Conservation (phyloP, 23 tunicate species). For the Styela clava region DNA sequence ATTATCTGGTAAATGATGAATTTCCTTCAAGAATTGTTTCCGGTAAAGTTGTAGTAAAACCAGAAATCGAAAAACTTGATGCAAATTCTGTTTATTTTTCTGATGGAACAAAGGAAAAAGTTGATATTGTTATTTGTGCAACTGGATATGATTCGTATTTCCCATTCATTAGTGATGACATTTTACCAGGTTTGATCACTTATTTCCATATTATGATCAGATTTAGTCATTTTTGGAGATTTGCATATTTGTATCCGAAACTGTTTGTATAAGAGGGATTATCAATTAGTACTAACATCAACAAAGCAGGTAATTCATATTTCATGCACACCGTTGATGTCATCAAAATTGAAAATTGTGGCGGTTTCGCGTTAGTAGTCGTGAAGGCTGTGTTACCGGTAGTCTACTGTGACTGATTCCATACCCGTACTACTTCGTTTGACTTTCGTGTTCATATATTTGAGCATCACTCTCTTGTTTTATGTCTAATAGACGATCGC, state of each 20-base stretch:
- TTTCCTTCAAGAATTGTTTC: slow-evolving; percentile 39
- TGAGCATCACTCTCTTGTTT: too few species aligned
- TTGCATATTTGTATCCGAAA: too few species aligned
- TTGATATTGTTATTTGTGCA: slow-evolving; percentile 49
- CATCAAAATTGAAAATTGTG: too few species aligned
- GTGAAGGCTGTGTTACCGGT: too few species aligned
- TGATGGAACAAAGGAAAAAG: slow-evolving; percentile 39
- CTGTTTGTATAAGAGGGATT: too few species aligned
- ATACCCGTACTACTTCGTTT: too few species aligned
- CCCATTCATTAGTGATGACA: slow-evolving; percentile 41
- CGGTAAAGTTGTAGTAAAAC: slow-evolving; percentile 37
- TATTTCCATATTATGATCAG: neutral
- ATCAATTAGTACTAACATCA: too few species aligned
- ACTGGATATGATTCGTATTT: slow-evolving; percentile 41
- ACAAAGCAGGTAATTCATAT: too few species aligned
- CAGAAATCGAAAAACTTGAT: slow-evolving; percentile 34
- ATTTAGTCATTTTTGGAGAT: neutral
- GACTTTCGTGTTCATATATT: too few species aligned
- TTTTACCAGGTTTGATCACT: slow-evolving; percentile 45
- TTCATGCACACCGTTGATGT: too few species aligned
- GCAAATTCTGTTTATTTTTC: slow-evolving; percentile 20
- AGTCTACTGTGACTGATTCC: too few species aligned
- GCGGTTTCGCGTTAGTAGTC: too few species aligned
- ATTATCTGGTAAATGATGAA: slow-evolving; percentile 41
- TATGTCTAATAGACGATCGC: neutral